Evolutionary conservation across 1,140 invertebrate genomes (phyloP), one percentile per base, ranked within the genome.

Genomic region (Bombus sylvicola): DNA sequence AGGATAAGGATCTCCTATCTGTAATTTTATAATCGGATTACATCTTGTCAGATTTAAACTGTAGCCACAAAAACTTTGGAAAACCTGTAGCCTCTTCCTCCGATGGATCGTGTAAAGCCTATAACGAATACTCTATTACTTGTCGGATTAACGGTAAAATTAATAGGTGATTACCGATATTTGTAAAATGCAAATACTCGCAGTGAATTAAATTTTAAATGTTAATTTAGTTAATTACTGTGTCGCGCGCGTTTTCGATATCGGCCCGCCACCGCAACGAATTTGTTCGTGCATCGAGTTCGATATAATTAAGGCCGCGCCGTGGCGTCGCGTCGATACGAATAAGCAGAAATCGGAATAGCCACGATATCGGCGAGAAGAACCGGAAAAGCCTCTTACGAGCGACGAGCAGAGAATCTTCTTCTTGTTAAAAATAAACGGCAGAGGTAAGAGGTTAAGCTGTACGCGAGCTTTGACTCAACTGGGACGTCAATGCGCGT

Each of bases 371-470:
- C 76, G 37, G 37, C 25, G 72, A 89, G 15, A 80, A 79, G 88
- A 78, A 87, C 41, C 37, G 81, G 78, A 79, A 90, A 81, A 75
- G 72, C 74, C 47, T 85, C 88, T 89, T 89, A 83, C 76, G n/a
- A 39, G 41, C 53, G 37, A 62, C 71, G 72, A 57, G 69, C 15
- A 90, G 87, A 81, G 80, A 90, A 69, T 43, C 69, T 79, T 34
- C 53, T 66, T 59, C 53, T 66, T 59, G 86, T 89, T 90, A 90
- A 90, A 90, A 90, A 90, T 90, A 90, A 90, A 88, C 81, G 74
- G 62, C 34, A 47, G 71, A 85, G 22, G 82, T 80, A 80, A 86
- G 71, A 87, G 74, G 66, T 87, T 89, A 83, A 90, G 53, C 71
- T 82, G 31, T 62, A 80, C 64, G 66, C 74, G 88, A 86, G 76